Evolutionary conservation across 2,113 vertebrate genomes (phyloP), one percentile per base, ranked within the genome.

Genomic region (Oceanites oceanicus): DNA sequence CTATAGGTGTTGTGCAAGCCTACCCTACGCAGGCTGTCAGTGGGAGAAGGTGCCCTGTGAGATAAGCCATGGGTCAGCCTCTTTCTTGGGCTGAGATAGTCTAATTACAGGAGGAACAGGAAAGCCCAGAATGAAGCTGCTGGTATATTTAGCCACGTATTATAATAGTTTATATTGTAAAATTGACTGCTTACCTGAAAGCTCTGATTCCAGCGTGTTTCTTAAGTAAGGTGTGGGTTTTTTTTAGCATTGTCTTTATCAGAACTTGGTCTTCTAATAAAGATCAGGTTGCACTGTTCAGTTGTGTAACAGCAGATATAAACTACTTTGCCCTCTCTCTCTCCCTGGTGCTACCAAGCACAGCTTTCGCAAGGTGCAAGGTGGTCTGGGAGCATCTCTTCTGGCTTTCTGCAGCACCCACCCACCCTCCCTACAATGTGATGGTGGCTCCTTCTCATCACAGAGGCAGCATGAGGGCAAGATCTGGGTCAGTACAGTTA

Each of bases 401-500:
- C 38, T 55, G 66, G 13, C 30, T 86, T 68, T n/a, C 36, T 74
- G 14, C 45, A 62, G 15, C 23, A 62, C 16, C 30, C 52, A 85
- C 15, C 8, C 17, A 11, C 13, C 27, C 34, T 34, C 36, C 44
- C 26, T 72, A 11, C 40, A 40, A 17, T 21, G 15, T 59, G 13
- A 10, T 16, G 23, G 20, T 26, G 38, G 7, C 15, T 56, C 16
- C 59, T 61, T 45, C 40, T 50, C 38, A 17, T 25, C 42, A 15
- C 36, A 58, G 4, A 32, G 8, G 15, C 34, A 58, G 18, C 53
- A n/a, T 4, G 17, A 63, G 10, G 9, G 38, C 18, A 74, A 74
- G 22, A 14, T 27, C 30, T 59, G 30, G 12, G 11, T 34, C 1
- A 0, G 29, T 52, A 4, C 4, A 3, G 11, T 15, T 58, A 36